These are phyloP conservation scores for Aricia agestis DNA, from an alignment of 1,140 invertebrate species.

Conservation along the genomic window DNA sequence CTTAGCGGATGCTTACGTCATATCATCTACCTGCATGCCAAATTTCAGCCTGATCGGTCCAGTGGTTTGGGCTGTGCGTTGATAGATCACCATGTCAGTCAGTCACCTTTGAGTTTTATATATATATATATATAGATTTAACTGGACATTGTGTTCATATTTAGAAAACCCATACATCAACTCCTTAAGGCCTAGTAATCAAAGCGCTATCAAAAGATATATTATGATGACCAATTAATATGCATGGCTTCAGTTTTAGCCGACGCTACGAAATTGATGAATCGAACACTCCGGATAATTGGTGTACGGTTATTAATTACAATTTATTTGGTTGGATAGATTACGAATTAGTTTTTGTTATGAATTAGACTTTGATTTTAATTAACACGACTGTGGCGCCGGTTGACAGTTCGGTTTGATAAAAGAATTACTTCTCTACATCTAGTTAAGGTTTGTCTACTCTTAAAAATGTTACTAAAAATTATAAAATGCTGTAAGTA, in stretches of 20 bases:
- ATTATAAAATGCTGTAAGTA: too few species aligned
- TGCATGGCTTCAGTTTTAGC: conserved; percentile 42
- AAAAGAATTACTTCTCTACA: background rate
- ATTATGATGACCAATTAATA: conserved; percentile 58
- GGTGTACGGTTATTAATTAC: conserved; percentile 56
- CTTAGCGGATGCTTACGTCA: too few species aligned
- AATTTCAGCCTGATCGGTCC: too few species aligned
- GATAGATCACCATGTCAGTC: too few species aligned
- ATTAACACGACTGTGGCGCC: background rate
- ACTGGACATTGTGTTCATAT: background rate
- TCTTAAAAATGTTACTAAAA: too few species aligned
- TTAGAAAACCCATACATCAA: conserved; percentile 18
- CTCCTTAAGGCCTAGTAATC: conserved; percentile 24
- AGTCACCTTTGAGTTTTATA: too few species aligned
- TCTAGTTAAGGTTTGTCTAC: background rate
- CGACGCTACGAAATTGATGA: conserved; percentile 55
- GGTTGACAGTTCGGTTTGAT: background rate
- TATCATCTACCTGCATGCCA: too few species aligned
- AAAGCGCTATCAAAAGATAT: conserved; percentile 42
- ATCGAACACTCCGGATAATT: conserved; percentile 48
- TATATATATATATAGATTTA: too few species aligned
- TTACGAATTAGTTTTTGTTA: conserved; percentile 16
- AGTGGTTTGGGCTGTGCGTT: too few species aligned
- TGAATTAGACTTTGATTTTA: background rate
- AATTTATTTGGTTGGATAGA: conserved; percentile 28